A percentile compares a stretch with the other conserved stretches of the same genome.
phyloP scores from a whole-genome alignment of 2,888 invertebrate species.

The Pyrrhia umbra region DNA sequence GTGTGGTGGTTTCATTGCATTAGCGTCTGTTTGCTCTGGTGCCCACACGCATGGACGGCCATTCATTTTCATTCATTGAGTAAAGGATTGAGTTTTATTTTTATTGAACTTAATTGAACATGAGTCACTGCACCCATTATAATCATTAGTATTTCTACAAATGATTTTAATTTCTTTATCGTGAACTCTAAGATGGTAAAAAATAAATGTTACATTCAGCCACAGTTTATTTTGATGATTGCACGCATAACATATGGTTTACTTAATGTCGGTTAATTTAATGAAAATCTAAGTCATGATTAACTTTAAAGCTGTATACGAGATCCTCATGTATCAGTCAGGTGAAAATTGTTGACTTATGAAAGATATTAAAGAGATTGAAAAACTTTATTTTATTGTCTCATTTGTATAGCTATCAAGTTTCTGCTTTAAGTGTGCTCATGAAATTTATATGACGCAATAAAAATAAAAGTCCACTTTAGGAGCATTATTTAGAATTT shows the following conservation, averaged over 20 bases:
- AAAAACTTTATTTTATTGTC: constrained; percentile 33
- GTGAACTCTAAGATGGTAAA: neutral
- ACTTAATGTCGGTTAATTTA: neutral
- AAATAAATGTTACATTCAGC: neutral
- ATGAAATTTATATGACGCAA: constrained; percentile 50
- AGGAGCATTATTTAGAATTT: constrained; percentile 67
- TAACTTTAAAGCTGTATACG: neutral
- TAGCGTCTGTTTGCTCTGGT: constrained; percentile 66
- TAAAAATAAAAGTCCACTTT: constrained; percentile 65
- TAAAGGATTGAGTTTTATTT: constrained; percentile 64
- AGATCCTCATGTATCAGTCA: constrained; percentile 7
- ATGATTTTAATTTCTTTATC: constrained; percentile 2
- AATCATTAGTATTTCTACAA: constrained; percentile 27
- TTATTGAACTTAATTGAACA: constrained; percentile 65
- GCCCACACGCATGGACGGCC: constrained; percentile 63
- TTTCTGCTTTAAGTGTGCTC: constrained; percentile 57
- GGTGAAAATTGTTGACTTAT: constrained; percentile 24
- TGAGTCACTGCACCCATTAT: constrained; percentile 48
- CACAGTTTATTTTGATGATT: neutral
- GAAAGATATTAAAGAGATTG: constrained; percentile 12
- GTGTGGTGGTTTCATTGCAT: constrained; percentile 70
- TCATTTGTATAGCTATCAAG: constrained; percentile 49
- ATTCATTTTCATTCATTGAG: constrained; percentile 72
- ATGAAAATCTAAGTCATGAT: constrained; percentile 2
- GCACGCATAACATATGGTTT: neutral